Percentiles rank a stretch among this genome's conserved stretches.
Conservation (phyloP, 1,140 invertebrate genomes). For the Dryas iulia region DNA sequence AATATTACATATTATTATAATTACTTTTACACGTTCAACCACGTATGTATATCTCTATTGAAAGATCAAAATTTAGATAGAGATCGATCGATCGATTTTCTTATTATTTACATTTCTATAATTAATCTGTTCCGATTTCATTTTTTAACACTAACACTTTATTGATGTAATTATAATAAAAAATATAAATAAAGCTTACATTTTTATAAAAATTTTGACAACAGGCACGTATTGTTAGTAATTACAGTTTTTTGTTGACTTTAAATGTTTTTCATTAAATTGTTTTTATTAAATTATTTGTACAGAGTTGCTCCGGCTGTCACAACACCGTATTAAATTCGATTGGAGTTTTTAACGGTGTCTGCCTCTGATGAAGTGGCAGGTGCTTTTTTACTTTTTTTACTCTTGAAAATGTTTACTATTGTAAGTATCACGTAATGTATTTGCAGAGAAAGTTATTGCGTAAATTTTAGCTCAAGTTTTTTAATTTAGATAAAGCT, state of each 20-base stretch:
- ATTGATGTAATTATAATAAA: not conserved
- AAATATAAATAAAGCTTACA: not conserved
- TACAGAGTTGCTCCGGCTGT: constrained; percentile 35
- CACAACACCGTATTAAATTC: constrained; percentile 48
- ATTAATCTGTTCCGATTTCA: not conserved
- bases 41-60: not conserved
- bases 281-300: constrained; percentile 36
- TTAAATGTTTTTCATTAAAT: not conserved
- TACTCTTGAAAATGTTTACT: constrained; percentile 13
- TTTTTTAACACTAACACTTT: not conserved
- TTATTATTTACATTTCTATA: not conserved
- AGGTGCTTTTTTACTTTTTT: constrained; percentile 51
- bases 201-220: not conserved
- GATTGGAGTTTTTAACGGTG: constrained; percentile 57
- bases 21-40: too few relatives aligned
- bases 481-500: not conserved
- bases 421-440: constrained; percentile 61
- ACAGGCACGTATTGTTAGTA: not conserved
- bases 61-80: not conserved
- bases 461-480: constrained; percentile 37
- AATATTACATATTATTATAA: too few relatives aligned
- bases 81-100: not conserved
- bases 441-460: constrained; percentile 68
- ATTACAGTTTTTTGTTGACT: not conserved
- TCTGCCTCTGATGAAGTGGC: constrained; percentile 47